phyloP scores from a whole-genome alignment of 2,113 vertebrate genomes.

The Loxodonta africana region DNA sequence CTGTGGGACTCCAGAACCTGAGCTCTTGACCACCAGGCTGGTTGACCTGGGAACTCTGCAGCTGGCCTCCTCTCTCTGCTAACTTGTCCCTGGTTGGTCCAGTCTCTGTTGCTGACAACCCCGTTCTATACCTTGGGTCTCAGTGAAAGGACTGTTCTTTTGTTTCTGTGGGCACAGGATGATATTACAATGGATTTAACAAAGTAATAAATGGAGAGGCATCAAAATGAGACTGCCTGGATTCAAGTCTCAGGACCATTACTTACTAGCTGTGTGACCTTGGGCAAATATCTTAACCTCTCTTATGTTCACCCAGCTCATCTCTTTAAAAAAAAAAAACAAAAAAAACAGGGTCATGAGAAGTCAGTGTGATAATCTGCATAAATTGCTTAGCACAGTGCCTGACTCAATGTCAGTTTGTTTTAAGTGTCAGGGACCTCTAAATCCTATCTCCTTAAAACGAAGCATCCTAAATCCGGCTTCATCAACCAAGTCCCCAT shows the following conservation, averaged over 20 bases:
- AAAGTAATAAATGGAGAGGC: rapidly evolving
- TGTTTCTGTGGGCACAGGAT: not conserved
- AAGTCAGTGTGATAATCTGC: not conserved
- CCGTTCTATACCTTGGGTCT: not conserved
- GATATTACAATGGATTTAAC: not conserved
- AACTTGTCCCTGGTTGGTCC: not conserved
- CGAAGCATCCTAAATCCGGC: not conserved
- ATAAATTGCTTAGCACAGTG: not conserved
- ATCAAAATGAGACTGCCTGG: no score
- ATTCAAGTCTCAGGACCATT: not conserved
- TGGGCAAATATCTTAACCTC: not conserved
- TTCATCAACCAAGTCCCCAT: not conserved
- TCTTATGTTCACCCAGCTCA: not conserved
- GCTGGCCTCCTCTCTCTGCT: not conserved
- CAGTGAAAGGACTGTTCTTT: not conserved
- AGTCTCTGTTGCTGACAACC: not conserved
- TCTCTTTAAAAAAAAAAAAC: not conserved
- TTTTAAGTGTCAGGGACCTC: not conserved
- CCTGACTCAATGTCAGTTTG: not conserved
- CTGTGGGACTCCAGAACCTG: not conserved
- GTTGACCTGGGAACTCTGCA: not conserved
- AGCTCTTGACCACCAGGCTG: not conserved
- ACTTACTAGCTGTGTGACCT: not conserved
- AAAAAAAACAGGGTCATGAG: not conserved
- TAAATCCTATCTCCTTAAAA: not conserved